phyloP scores from a whole-genome alignment of 2,888 invertebrate genomes.

The Tolmerus cingulatus region DNA sequence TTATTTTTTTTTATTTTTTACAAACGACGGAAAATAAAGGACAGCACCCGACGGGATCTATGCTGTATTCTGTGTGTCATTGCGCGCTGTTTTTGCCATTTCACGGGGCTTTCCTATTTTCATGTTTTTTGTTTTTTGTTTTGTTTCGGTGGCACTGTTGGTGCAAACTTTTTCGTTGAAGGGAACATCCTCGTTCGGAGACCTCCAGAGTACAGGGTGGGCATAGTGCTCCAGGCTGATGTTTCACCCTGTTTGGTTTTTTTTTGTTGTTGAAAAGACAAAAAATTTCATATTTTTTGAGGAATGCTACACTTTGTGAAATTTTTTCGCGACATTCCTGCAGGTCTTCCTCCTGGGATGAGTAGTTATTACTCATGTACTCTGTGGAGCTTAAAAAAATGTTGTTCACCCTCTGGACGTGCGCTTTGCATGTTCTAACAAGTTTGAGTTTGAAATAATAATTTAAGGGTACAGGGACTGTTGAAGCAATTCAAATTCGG shows the following conservation, averaged over 20 bases:
- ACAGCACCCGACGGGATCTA: neutral
- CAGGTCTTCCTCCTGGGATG: neutral
- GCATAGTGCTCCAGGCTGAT: neutral
- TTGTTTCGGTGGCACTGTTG: neutral
- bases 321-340: neutral
- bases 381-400: neutral
- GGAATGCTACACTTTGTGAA: neutral
- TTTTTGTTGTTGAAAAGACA: neutral
- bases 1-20: neutral
- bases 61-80: neutral
- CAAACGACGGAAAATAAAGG: neutral
- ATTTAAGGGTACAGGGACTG: no score
- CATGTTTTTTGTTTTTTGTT: neutral
- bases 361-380: neutral
- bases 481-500: no score
- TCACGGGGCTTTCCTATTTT: neutral
- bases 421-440: neutral
- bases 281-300: neutral
- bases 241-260: neutral
- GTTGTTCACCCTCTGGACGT: neutral
- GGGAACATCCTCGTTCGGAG: neutral
- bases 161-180: neutral
- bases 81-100: neutral
- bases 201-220: neutral
- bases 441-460: neutral